phyloP scores from a whole-genome alignment of 2,113 vertebrate species.

The Lagopus leucura region DNA sequence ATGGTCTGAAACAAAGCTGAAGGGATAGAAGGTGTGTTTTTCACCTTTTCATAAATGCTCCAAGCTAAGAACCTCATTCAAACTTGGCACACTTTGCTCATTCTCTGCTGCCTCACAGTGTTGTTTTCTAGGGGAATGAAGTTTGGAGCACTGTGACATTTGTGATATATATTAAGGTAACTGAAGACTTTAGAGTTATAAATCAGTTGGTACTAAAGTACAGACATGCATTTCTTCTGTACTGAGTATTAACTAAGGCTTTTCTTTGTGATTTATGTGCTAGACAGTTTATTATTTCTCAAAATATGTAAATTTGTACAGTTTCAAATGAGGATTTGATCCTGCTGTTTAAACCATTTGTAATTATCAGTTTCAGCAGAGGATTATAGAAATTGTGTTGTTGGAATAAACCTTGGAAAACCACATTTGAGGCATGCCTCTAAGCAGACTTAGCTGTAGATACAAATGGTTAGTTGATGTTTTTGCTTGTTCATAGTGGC shows the following conservation, averaged over 20 bases:
- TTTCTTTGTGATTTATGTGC: background rate
- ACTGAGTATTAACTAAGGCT: background rate
- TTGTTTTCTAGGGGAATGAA: constrained; percentile 62
- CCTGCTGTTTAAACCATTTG: background rate
- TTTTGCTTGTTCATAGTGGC: background rate
- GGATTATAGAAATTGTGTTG: background rate
- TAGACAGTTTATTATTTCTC: background rate
- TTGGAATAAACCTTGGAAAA: background rate
- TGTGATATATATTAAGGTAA: constrained; percentile 3
- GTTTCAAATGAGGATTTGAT: constrained; percentile 35
- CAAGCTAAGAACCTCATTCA: constrained; percentile 31
- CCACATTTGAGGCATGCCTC: rapidly evolving
- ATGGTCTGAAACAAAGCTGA: constrained; percentile 54
- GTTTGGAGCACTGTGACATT: constrained; percentile 53
- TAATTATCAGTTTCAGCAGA: background rate
- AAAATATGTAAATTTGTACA: background rate
- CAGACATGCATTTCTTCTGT: background rate
- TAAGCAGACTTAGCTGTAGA: background rate
- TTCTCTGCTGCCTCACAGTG: constrained; percentile 13
- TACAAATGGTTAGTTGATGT: rapidly evolving
- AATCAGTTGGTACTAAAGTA: constrained; percentile 8
- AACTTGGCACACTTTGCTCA: background rate
- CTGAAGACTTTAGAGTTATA: background rate
- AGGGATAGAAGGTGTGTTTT: background rate
- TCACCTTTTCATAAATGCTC: background rate